These are phyloP conservation scores for Drosophila pachea DNA, from an alignment of 1,140 invertebrate genomes.

Conservation along the genomic window DNA sequence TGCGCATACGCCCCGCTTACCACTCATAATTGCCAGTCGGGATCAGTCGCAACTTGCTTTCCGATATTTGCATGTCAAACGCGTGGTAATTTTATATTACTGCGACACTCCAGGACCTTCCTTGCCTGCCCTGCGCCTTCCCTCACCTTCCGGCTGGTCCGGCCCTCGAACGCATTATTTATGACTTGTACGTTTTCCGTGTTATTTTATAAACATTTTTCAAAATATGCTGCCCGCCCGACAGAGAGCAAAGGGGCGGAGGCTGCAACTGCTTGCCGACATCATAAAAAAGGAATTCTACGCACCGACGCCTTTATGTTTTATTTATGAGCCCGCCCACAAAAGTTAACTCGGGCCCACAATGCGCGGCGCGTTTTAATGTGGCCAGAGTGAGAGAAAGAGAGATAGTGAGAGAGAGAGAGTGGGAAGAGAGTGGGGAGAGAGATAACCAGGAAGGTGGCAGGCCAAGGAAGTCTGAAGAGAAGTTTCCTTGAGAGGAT, in stretches of 20 bases:
- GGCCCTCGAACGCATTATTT: slow-evolving; percentile 64
- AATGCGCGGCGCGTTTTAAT: slow-evolving; percentile 47
- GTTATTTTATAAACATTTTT: slow-evolving; percentile 77
- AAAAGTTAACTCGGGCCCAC: slow-evolving; percentile 42
- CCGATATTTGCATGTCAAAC: slow-evolving; percentile 72
- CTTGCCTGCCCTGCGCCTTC: not conserved
- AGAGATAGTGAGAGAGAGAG: no score
- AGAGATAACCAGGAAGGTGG: no score
- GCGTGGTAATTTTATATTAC: slow-evolving; percentile 73
- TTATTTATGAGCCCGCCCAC: slow-evolving; percentile 68
- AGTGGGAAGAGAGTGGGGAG: slow-evolving; percentile 5
- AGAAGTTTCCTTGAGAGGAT: slow-evolving; percentile 2
- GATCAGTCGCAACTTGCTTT: slow-evolving; percentile 39
- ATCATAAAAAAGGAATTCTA: slow-evolving; percentile 45
- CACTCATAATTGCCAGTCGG: slow-evolving; percentile 40
- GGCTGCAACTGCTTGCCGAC: slow-evolving; percentile 56
- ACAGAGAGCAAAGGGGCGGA: slow-evolving; percentile 27
- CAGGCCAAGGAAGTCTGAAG: no score
- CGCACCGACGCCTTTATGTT: slow-evolving; percentile 65
- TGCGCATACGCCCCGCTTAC: slow-evolving; percentile 28
- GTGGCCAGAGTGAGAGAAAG: slow-evolving; percentile 6
- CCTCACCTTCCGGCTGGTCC: not conserved
- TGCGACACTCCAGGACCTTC: slow-evolving; percentile 53
- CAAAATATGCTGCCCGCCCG: slow-evolving; percentile 62
- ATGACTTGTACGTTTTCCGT: slow-evolving; percentile 74